phyloP scores from a whole-genome alignment of 2,113 vertebrate species.

The Phalacrocorax aristotelis region DNA sequence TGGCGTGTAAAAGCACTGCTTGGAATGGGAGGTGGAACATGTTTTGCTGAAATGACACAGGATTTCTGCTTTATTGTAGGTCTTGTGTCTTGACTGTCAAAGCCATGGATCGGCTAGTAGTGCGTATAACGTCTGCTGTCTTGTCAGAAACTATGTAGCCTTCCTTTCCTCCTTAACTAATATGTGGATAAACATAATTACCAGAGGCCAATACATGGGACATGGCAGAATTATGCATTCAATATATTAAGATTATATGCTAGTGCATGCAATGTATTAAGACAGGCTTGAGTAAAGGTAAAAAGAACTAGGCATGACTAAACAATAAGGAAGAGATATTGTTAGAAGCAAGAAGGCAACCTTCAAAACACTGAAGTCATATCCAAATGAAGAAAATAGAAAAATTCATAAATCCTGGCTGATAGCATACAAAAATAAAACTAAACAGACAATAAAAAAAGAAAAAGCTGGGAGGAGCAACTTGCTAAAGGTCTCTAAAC shows the following conservation, averaged over 20 bases:
- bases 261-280: not conserved
- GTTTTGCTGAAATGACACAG: not conserved
- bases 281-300: not conserved
- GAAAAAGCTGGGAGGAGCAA: not conserved
- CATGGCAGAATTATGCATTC: not conserved
- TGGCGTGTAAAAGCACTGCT: not conserved
- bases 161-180: not conserved
- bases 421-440: not conserved
- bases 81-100: not conserved
- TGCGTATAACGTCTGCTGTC: not conserved
- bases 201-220: not conserved
- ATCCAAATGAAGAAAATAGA: not conserved
- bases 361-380: not conserved
- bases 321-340: not conserved
- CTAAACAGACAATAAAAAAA: not conserved
- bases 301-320: not conserved
- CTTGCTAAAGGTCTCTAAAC: not conserved
- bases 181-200: not conserved
- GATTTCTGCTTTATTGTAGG: not conserved
- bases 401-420: not conserved
- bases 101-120: not conserved
- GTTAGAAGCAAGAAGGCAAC: not conserved
- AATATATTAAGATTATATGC: not conserved
- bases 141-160: not conserved
- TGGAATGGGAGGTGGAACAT: not conserved